Base-by-base conservation (phyloP, 1,140 invertebrate genomes). In the Arion vulgaris region DNA sequence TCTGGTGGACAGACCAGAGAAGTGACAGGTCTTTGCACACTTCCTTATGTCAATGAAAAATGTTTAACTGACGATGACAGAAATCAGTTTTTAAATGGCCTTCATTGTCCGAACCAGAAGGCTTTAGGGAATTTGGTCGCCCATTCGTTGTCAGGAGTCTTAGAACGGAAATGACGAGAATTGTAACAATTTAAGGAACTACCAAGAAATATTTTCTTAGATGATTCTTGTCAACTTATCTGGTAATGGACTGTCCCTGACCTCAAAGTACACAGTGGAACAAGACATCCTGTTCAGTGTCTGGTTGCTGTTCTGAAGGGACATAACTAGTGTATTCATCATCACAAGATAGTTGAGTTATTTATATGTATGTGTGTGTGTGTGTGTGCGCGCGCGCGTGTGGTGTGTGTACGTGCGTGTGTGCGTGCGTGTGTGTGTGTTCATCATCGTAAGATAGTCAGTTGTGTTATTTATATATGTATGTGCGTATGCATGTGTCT, bases 11-110 rank as follows among this genome's bases (percentile, higher is more conserved):
- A 1, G n/a, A 5, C 28, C 28, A n/a, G 62, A 28, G 62, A 66
- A 66, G 62, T 41, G 71, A 41, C 15, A 72, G 36, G 36, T 72
- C 71, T 72, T 72, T 45, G 36, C 71, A 9, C 71, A 39, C 28
- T 13, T 41, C 26, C 71, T 28, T 72, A 28, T 28, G 39, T 45
- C 71, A 72, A 72, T 38, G 36, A n/a, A 38, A 72, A 19, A 19
- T 72, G 39, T 72, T 72, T 72, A 26, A 41, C 28, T 7, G 39
- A 72, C 4, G 71, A 26, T 72, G 38, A 9, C 71, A 26, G 71
- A 41, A 72, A 39, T 72, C 71, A 72, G 28, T 41, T 72, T 72
- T 72, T 72, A 72, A 72, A 72, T 45, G 41, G 36, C 41, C 36
- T 39, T 26, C 41, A 72, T 72, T 72, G 71, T 72, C 36, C 23